Evolutionary conservation across 2,113 vertebrate genomes (phyloP).

Genomic region (Uria aalge): DNA sequence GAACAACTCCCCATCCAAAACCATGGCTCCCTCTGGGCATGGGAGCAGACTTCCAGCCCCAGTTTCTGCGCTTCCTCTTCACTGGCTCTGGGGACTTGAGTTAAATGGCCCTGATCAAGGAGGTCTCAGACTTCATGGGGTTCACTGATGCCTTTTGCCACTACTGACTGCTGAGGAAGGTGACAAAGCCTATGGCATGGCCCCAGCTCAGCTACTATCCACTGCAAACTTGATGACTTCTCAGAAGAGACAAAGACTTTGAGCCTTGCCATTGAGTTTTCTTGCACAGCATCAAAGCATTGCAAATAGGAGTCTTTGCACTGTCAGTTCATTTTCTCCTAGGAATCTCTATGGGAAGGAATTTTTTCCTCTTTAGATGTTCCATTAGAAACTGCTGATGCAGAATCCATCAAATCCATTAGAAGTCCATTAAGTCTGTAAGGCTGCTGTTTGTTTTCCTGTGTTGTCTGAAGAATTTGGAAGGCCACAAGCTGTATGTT

Average conservation of each 20-base stretch:
- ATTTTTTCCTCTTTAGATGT: neutral
- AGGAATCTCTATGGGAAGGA: neutral
- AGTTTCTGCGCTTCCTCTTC: neutral
- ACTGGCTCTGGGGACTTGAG: neutral
- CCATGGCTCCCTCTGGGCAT: neutral
- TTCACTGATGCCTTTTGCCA: neutral
- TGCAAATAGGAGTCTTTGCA: neutral
- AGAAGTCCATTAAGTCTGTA: conserved; percentile 22
- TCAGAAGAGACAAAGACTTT: neutral
- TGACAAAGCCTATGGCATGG: fast-evolving
- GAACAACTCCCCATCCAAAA: neutral
- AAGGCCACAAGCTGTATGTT: neutral
- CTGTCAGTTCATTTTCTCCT: neutral
- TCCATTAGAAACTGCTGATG: conserved; percentile 39
- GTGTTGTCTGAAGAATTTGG: neutral
- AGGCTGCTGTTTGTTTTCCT: conserved; percentile 1
- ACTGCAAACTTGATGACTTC: neutral
- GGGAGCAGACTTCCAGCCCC: neutral
- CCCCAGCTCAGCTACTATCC: neutral
- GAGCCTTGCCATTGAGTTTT: neutral
- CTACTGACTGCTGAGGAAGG: fast-evolving
- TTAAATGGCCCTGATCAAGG: neutral
- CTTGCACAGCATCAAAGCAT: neutral
- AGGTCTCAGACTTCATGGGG: neutral
- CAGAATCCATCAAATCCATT: conserved; percentile 50